phyloP scores from a whole-genome alignment of 2,113 vertebrate genomes.

The Jaculus jaculus region DNA sequence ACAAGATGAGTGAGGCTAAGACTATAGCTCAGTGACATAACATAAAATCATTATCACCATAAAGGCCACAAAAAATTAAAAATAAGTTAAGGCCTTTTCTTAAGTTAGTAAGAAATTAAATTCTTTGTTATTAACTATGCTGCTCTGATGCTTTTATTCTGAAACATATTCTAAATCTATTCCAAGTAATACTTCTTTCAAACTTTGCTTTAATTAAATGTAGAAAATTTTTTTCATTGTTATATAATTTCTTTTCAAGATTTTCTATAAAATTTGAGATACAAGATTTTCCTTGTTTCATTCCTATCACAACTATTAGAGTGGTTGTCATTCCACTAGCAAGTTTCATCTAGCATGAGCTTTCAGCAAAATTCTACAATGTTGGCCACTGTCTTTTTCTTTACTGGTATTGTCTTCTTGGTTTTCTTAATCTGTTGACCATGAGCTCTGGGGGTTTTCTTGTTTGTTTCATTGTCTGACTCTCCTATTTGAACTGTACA shows the following conservation, averaged over 20 bases:
- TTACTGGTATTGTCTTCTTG: neutral
- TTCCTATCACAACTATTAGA: neutral
- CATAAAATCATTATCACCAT: neutral
- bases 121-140: neutral
- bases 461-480: neutral
- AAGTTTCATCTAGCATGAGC: neutral
- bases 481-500: neutral
- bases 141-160: neutral
- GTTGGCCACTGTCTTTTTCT: neutral
- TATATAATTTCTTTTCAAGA: neutral
- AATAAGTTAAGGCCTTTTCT: neutral
- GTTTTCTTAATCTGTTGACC: neutral
- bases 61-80: neutral
- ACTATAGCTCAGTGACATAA: too few relatives aligned
- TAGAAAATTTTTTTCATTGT: neutral
- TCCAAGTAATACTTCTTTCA: constrained; percentile 19
- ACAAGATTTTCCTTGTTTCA: neutral
- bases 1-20: neutral
- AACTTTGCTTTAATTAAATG: neutral
- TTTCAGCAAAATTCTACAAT: neutral
- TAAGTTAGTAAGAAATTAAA: neutral
- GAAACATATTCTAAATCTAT: neutral
- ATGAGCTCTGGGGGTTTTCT: neutral
- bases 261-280: neutral
- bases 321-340: neutral